These are phyloP conservation scores for Lucilia cuprina DNA, from an alignment of 1,140 invertebrate species.

Conservation along the genomic window DNA sequence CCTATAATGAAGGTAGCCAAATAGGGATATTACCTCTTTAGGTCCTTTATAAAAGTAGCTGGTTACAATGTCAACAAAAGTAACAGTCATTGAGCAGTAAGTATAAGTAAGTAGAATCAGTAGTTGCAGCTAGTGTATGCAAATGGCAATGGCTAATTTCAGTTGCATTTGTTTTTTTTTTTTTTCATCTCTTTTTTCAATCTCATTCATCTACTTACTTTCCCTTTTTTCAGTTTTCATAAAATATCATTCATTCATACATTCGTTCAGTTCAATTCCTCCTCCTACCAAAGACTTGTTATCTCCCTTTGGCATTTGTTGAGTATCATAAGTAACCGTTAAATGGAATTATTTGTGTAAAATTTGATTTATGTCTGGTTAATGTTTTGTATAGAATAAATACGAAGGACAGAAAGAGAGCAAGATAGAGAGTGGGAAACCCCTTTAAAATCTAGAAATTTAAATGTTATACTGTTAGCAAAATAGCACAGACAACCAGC, in stretches of 20 bases:
- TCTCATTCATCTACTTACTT: neutral
- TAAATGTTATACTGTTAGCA: too few species aligned
- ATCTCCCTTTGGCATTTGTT: neutral
- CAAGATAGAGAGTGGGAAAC: too few species aligned
- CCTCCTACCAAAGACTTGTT: neutral
- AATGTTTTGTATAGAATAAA: neutral
- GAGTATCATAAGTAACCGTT: conserved; percentile 24
- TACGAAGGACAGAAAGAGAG: too few species aligned
- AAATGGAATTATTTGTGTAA: conserved; percentile 35
- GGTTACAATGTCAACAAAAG: neutral
- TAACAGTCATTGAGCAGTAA: neutral
- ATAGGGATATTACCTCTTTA: too few species aligned
- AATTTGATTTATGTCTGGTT: conserved; percentile 33
- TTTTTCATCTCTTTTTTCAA: neutral
- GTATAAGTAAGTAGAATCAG: neutral
- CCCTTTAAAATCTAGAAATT: too few species aligned
- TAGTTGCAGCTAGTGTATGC: conserved; percentile 18
- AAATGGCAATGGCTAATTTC: conserved; percentile 26
- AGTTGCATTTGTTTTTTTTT: neutral
- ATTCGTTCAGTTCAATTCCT: neutral
- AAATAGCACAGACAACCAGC: conserved; percentile 1
- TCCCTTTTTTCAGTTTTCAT: neutral
- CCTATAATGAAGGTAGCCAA: too few species aligned
- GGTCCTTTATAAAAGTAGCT: neutral
- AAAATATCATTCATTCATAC: neutral